Percentiles rank a stretch among this genome's conserved stretches.
phyloP scores from a whole-genome alignment of 2,113 vertebrate genomes.

The Cryptomyrus ogoouensis region DNA sequence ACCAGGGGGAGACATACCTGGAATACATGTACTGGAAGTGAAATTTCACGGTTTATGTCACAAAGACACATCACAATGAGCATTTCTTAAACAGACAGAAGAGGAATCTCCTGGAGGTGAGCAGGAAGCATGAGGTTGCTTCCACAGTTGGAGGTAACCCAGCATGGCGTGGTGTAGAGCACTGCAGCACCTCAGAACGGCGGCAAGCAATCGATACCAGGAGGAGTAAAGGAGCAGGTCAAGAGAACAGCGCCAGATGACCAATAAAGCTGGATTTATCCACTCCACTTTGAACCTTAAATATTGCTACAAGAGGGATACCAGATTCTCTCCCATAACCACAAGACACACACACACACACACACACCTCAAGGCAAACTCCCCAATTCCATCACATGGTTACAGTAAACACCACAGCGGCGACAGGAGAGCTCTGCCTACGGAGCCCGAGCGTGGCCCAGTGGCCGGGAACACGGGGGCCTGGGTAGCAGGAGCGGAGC shows the following conservation, averaged over 20 bases:
- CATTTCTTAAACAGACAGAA: background rate
- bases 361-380: background rate
- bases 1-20: background rate
- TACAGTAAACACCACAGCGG: background rate
- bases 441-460: background rate
- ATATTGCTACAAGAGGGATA: background rate
- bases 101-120: background rate
- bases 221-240: conserved; percentile 29
- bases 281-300: background rate
- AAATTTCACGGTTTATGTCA: background rate
- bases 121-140: background rate
- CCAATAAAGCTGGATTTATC: conserved; percentile 33
- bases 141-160: background rate
- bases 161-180: background rate
- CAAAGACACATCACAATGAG: background rate
- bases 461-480: background rate
- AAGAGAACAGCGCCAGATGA: conserved; percentile 34
- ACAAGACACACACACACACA: conserved; percentile 10
- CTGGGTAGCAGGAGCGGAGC: background rate
- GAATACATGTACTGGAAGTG: background rate
- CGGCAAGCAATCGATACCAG: background rate
- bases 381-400: background rate
- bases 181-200: background rate
- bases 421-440: background rate
- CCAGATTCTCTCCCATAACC: background rate